Base-by-base conservation (phyloP, 23 tunicate genomes). In the Halocynthia roretzi region DNA sequence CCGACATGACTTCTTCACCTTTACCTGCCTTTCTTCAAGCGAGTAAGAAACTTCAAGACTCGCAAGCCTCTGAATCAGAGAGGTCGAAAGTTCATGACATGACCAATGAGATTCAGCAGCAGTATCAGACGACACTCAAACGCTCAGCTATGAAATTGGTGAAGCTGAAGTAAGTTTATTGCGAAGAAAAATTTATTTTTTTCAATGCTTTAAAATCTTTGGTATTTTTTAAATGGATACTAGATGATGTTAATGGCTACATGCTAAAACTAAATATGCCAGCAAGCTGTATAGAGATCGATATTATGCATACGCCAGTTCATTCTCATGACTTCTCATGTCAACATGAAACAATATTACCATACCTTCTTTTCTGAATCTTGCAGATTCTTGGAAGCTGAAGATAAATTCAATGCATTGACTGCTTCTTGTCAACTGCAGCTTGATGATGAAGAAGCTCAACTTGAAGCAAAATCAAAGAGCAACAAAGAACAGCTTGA, bases 21-120 rank as follows among this genome's bases (percentile, higher is more conserved):
- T 53, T 86, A 44, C 31, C 78, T 6, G 85, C 71, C 9, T 81
- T 86, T 51, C 56, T 86, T 22, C 57, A 81, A 60, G 86, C 85
- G 12, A 86, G 93, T 63, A 74, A 76, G 20, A 80, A 86, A 65
- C 61, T 81, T 21, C 80, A 79, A 48, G 67, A 76, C n/a, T 71
- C 72, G 8, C 85, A 81, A 49, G 76, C 64, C 10, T 78, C 93
- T 11, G 82, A 86, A 44, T 19, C 67, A 12, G 81, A 81, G 64
- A 80, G 86, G 52, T 48, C 80, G 10, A 83, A 85, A 10, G 82
- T 86, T 10, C 54, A 75, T 70, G 82, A 86, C 18, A 80, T 81
- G 77, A 81, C 93, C 53, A 86, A 81, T 69, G 76, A 86, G 54
- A 75, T 86, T 77, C 77, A 86, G 63, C 85, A 86, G 44, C 72